Base-by-base conservation (phyloP, 1,140 invertebrate species). In the Zaprionus capensis region DNA sequence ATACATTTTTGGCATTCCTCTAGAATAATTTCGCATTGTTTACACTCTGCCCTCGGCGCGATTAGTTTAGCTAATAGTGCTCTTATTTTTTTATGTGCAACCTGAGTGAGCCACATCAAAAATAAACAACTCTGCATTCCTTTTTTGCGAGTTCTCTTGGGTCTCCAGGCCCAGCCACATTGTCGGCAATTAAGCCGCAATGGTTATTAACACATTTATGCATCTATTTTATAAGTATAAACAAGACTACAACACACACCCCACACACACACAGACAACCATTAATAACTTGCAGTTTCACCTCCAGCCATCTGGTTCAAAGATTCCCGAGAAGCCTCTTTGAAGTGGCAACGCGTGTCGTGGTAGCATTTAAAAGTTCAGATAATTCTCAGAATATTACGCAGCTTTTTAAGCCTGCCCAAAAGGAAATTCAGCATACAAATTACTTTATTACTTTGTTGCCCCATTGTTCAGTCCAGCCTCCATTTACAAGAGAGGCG, bases 61-160 rank as follows among this genome's bases (percentile, higher is more conserved):
- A 79, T 85, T 82, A 86, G 76, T 78, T 81, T 69, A 78, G 69
- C 64, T 78, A 85, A 81, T 85, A 75, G 70, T 64, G 77, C 70
- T 74, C 56, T 57, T 78, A 59, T 46, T 56, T 81, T 83, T 84
- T 87, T 53, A 78, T 81, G 79, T 88, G 84, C 81, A 87, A 88
- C 83, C 84, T 84, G 81, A 88, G 77, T 70, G 70, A 88, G 66
- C 85, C 75, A 78, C 69, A 84, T 90, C 61, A 71, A 84, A 88
- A 88, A 81, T 87, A 87, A 87, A 87, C 84, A 87, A 46, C 68
- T 63, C 63, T 69, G 67, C 70, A 69, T 55, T 80, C 78, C 65
- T 31, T 6, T 28, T 12, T 20, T 14, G 15, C 26, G 12, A 53
- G 46, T 49, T 12, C 12, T 20, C 26, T 55, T 9, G 26, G 49